A percentile compares a stretch with the other conserved stretches of the same genome.
Conservation (phyloP, 2,113 vertebrate species). For the Tetrao urogallus region DNA sequence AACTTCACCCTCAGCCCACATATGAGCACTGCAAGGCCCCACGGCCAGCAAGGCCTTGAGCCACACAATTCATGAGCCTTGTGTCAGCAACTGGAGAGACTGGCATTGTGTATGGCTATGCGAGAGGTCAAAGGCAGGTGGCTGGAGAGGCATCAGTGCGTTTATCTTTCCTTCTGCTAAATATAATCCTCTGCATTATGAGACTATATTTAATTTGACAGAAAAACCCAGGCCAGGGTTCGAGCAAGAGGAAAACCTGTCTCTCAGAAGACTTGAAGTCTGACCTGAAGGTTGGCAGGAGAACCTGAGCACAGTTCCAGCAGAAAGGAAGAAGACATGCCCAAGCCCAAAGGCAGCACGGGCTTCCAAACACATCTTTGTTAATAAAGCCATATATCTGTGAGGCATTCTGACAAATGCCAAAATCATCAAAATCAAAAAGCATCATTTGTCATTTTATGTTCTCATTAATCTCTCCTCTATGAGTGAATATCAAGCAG, state of each 20-base stretch:
- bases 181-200: neutral
- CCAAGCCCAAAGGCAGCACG: accelerated
- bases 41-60: neutral
- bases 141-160: neutral
- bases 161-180: neutral
- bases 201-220: neutral
- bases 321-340: neutral
- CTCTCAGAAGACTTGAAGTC: neutral
- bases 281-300: neutral
- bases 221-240: neutral
- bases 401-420: neutral
- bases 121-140: neutral
- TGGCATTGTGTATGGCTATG: accelerated
- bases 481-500: neutral
- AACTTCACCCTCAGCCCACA: neutral
- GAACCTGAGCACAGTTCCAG: neutral
- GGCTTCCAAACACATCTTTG: neutral
- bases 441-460: neutral
- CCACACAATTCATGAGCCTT: neutral
- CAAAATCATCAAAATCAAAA: neutral
- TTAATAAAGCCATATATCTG: neutral
- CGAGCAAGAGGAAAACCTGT: neutral
- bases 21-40: neutral
- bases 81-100: neutral
- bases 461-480: neutral